A percentile compares a stretch with the other conserved stretches of the same genome.
phyloP scores from a whole-genome alignment of 2,113 vertebrate genomes.

The mouse (Mus musculus) region GRCm39 chr17:81448001-81448500 shows the following conservation, averaged over 20 bases:
- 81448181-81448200: neutral
- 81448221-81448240: neutral
- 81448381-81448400: conserved; percentile 6
- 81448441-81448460: conserved; percentile 44
- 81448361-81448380: conserved; percentile 21
- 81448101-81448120: neutral
- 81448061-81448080: neutral
- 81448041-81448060: neutral
- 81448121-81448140: neutral
- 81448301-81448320: neutral
- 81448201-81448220: neutral
- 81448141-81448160: neutral
- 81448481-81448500: conserved; percentile 44
- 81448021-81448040: neutral
- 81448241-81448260: neutral
- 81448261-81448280: neutral
- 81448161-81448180: neutral
- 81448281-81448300: neutral
- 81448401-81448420: conserved; percentile 1
- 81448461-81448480: conserved; percentile 24
- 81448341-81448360: conserved; percentile 13
- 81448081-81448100: neutral
- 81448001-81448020: too few species aligned
- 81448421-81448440: neutral
- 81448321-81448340: neutral